A percentile compares a stretch with the other conserved stretches of the same genome.
phyloP scores from a whole-genome alignment of 1,140 invertebrate genomes.

The Temnothorax nylanderi region DNA sequence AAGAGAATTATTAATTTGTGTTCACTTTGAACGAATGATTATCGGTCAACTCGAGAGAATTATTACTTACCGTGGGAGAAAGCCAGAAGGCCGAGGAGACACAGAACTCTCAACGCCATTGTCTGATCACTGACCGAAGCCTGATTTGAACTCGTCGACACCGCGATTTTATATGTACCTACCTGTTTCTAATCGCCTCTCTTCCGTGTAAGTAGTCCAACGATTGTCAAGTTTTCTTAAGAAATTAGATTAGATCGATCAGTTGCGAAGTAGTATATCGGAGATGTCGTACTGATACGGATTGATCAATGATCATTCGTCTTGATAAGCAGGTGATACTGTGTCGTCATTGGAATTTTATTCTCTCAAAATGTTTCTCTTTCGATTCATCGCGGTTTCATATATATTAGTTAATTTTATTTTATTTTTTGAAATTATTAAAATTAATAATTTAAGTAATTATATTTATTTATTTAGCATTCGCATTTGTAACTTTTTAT shows the following conservation, averaged over 20 bases:
- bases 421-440: not conserved
- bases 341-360: not conserved
- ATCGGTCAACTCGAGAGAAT: not conserved
- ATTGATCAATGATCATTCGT: not conserved
- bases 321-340: not conserved
- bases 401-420: not conserved
- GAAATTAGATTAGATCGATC: conserved; percentile 29
- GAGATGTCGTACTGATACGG: not conserved
- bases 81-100: conserved; percentile 5
- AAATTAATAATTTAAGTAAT: not conserved
- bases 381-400: not conserved
- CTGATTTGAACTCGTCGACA: not conserved
- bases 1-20: not conserved
- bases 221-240: not conserved
- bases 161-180: conserved; percentile 25
- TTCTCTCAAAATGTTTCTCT: not conserved
- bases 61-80: conserved; percentile 27
- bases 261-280: not conserved
- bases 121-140: not conserved
- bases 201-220: not conserved
- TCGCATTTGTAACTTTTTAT: not conserved
- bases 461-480: not conserved
- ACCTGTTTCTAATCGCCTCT: not conserved
- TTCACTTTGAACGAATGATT: not conserved
- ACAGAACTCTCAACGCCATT: conserved; percentile 23